Evolutionary conservation across 2,113 vertebrate genomes (phyloP).

Genomic region (Mungos mungo): DNA sequence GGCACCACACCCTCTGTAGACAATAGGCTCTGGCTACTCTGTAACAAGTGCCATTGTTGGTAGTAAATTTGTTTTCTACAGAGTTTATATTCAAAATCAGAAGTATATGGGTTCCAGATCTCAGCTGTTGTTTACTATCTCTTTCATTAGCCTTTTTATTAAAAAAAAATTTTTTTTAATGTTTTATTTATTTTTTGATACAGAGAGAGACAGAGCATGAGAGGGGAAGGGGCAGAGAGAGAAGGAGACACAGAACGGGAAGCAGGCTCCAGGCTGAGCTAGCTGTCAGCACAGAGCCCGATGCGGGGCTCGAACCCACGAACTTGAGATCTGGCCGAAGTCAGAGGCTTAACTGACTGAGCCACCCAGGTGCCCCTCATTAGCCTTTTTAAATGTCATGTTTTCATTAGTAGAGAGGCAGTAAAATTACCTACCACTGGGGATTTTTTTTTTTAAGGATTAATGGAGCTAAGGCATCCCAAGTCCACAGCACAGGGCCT

Average conservation of each 20-base stretch:
- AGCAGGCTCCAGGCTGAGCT: too few relatives aligned
- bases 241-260: too few relatives aligned
- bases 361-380: background rate
- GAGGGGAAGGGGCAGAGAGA: too few relatives aligned
- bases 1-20: background rate
- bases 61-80: background rate
- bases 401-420: background rate
- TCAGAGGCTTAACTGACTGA: too few relatives aligned
- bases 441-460: background rate
- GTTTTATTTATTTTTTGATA: too few relatives aligned
- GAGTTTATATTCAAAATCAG: background rate
- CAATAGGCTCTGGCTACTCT: background rate
- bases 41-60: background rate
- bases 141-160: background rate
- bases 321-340: too few relatives aligned
- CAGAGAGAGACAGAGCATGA: too few relatives aligned
- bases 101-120: background rate
- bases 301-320: too few relatives aligned
- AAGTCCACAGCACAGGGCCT: background rate
- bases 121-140: background rate
- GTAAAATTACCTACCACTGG: background rate
- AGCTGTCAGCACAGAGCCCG: too few relatives aligned
- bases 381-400: background rate
- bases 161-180: too few relatives aligned
- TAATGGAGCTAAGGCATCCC: background rate